Conservation (phyloP, 2,113 vertebrate species). For the Catharus fuscescens region DNA sequence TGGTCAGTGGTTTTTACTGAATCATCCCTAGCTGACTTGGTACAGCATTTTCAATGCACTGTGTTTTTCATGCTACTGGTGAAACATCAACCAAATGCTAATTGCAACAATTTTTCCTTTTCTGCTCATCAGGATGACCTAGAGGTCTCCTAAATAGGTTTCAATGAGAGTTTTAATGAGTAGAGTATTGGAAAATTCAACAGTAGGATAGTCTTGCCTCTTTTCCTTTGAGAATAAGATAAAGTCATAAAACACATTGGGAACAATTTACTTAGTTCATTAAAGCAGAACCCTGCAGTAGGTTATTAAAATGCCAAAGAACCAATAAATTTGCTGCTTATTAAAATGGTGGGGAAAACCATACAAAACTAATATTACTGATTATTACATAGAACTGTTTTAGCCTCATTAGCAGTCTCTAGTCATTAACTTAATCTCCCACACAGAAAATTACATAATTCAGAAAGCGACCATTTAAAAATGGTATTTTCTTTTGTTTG, state of each 20-base stretch:
- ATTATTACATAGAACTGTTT: constrained; percentile 50
- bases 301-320: constrained; percentile 73
- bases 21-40: background rate
- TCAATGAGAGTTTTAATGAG: constrained; percentile 77
- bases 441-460: constrained; percentile 41
- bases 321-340: constrained; percentile 77
- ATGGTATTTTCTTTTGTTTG: constrained; percentile 50
- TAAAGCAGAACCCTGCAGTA: constrained; percentile 76
- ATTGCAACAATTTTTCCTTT: constrained; percentile 81
- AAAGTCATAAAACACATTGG: constrained; percentile 69
- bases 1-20: background rate
- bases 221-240: constrained; percentile 78
- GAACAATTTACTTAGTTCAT: constrained; percentile 82
- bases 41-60: background rate
- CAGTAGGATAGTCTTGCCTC: constrained; percentile 58
- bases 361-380: constrained; percentile 60
- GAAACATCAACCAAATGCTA: constrained; percentile 84
- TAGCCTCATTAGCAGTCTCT: constrained; percentile 52
- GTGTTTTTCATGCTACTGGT: constrained; percentile 71
- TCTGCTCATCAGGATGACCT: constrained; percentile 87
- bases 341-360: constrained; percentile 73
- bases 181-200: constrained; percentile 76
- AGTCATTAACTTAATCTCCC: constrained; percentile 60
- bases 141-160: constrained; percentile 72
- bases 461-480: background rate